Evolutionary conservation across 2,888 invertebrate species (phyloP).

Genomic region (Euspilapteryx auroguttella): DNA sequence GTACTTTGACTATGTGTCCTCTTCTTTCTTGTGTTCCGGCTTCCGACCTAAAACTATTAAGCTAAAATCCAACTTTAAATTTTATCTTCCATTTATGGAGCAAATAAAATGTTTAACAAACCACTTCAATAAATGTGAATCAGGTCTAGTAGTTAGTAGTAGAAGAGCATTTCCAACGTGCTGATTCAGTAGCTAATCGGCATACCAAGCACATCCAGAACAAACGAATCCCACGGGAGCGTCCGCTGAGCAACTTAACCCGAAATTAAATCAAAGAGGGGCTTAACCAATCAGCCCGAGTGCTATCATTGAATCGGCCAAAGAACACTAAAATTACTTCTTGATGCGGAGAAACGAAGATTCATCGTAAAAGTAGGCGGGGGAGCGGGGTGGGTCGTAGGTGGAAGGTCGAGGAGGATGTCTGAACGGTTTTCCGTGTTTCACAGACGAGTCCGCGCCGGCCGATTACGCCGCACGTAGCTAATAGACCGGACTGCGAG

Average conservation of each 20-base stretch:
- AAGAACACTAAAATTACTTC: conserved; percentile 62
- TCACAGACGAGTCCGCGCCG: conserved; percentile 43
- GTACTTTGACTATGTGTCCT: too few relatives aligned
- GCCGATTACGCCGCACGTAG: conserved; percentile 52
- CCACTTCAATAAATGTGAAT: too few relatives aligned
- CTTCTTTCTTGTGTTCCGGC: too few relatives aligned
- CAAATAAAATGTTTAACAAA: too few relatives aligned
- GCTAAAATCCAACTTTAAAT: too few relatives aligned
- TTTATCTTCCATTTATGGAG: too few relatives aligned
- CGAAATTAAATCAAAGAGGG: conserved; percentile 61
- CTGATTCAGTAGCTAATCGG: too few relatives aligned
- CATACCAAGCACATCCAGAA: too few relatives aligned
- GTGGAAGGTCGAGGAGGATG: conserved; percentile 21
- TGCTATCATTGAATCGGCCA: conserved; percentile 62
- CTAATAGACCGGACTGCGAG: conserved; percentile 28
- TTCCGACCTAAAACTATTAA: too few relatives aligned
- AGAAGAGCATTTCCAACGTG: too few relatives aligned
- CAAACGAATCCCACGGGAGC: conserved; percentile 40
- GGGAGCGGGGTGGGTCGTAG: conserved; percentile 15
- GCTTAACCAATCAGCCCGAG: conserved; percentile 59
- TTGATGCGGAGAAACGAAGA: conserved; percentile 62
- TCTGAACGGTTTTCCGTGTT: conserved; percentile 62
- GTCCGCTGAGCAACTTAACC: conserved; percentile 53
- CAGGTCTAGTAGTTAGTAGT: too few relatives aligned
- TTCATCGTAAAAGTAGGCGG: conserved; percentile 60